A percentile compares a stretch with the other conserved stretches of the same genome.
phyloP scores from a whole-genome alignment of 1,140 invertebrate species.

The Himalopsyche phryganea region DNA sequence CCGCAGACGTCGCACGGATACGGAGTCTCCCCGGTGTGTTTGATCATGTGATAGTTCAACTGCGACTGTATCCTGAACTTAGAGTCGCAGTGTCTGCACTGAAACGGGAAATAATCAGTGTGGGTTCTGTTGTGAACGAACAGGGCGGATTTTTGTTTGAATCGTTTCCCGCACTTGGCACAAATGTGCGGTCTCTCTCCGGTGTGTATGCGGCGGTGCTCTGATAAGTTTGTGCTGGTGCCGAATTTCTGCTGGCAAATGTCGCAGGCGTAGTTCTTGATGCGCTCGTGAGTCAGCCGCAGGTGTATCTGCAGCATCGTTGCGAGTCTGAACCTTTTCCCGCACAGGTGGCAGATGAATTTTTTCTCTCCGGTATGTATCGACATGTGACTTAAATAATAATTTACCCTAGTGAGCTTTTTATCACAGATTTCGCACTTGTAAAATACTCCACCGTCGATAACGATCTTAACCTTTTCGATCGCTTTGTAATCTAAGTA shows the following conservation, averaged over 20 bases:
- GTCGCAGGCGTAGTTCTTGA: conserved; percentile 54
- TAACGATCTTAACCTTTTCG: conserved; percentile 45
- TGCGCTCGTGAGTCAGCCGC: conserved; percentile 60
- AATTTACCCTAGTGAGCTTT: conserved; percentile 57
- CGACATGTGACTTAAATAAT: conserved; percentile 58
- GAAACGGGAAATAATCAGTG: conserved; percentile 54
- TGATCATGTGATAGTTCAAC: conserved; percentile 56
- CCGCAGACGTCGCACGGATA: conserved; percentile 61
- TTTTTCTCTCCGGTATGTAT: conserved; percentile 72
- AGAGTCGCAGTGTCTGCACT: conserved; percentile 61
- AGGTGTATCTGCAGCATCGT: conserved; percentile 60
- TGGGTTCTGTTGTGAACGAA: conserved; percentile 53
- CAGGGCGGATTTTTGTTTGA: conserved; percentile 46
- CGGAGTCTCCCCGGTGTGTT: conserved; percentile 66
- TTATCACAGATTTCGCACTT: conserved; percentile 59
- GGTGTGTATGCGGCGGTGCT: conserved; percentile 67
- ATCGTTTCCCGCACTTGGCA: conserved; percentile 50
- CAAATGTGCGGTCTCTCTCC: conserved; percentile 61
- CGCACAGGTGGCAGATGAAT: conserved; percentile 69
- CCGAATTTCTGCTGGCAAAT: conserved; percentile 57
- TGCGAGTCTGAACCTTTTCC: conserved; percentile 66
- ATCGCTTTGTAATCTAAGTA: conserved; percentile 43
- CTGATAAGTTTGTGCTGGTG: conserved; percentile 49
- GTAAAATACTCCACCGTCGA: conserved; percentile 51
- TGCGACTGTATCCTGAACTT: conserved; percentile 58